Evolutionary conservation across 2,113 vertebrate species (phyloP).

Genomic region (Condylura cristata): DNA sequence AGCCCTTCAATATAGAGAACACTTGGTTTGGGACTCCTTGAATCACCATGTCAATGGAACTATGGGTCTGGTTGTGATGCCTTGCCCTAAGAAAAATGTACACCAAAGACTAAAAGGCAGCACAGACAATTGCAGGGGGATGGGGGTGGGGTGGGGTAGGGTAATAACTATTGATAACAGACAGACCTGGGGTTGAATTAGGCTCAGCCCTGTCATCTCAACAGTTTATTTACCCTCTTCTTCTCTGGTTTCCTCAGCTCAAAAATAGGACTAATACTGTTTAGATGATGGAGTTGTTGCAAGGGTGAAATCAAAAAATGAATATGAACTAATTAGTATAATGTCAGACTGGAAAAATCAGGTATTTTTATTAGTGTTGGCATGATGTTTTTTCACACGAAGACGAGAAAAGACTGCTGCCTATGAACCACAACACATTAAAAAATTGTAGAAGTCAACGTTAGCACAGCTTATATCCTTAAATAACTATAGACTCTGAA

Average conservation of each 20-base stretch:
- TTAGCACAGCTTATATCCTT: neutral
- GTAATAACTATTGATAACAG: no score
- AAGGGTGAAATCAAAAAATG: conserved; percentile 25
- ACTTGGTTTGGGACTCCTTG: neutral
- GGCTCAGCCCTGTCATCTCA: neutral
- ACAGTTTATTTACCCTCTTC: neutral
- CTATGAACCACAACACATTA: neutral
- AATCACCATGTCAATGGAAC: neutral
- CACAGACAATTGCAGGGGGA: no score
- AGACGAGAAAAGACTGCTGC: neutral
- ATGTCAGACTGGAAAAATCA: neutral
- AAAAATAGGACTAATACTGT: neutral
- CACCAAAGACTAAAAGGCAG: neutral
- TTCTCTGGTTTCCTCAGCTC: neutral
- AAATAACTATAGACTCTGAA: neutral
- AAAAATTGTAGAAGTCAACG: neutral
- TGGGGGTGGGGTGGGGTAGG: no score
- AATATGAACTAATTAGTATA: neutral
- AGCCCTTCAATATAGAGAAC: neutral
- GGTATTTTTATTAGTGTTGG: neutral
- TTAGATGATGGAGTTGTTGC: neutral
- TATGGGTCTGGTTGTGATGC: neutral
- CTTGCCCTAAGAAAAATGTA: neutral
- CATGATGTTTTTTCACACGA: neutral
- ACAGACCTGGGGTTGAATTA: neutral